Base-by-base conservation (phyloP, 2,113 vertebrate species). In the Lynx canadensis region DNA sequence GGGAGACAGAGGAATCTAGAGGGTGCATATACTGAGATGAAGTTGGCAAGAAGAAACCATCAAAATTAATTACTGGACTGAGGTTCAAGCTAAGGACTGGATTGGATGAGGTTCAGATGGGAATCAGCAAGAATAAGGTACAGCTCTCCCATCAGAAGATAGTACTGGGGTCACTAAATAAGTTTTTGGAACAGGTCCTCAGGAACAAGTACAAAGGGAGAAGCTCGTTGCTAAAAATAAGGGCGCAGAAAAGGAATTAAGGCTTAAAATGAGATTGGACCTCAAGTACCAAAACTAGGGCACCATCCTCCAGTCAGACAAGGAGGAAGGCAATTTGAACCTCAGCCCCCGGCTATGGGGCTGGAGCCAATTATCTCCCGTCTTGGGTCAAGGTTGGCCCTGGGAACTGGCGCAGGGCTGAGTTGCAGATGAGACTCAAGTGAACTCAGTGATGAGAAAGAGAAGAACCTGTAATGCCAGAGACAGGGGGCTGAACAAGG, bases 151-250 rank as follows among this genome's bases (percentile, higher is more conserved):
- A 87, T 21, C 48, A 14, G 78, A 96, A 85, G 31, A 88, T 71
- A 89, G 60, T 76, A 65, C 90, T 57, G 5, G 80, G 79, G 65
- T 94, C 71, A 10, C 36, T 87, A 95, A 95, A 57, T 95, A 87
- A 78, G 69, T 68, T 95, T 97, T 88, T 87, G 29, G 79, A 95
- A 88, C 57, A 92, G n/a, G 63, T 87, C 78, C 87, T 97, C 41
- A 33, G 82, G 50, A 97, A 93, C 36, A 89, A 95, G 79, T 36
- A 95, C 90, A 90, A 96, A 97, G 52, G 27, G 66, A 84, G 69
- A 95, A 97, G 81, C 86, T 96, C 33, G 36, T 94, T 98, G 96
- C 94, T 97, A 96, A 98, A 98, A 97, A 90, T 97, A 96, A 95
- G 90, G 63, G 29, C 78, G 89, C 36, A 19, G 57, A 97, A 95